Conservation (phyloP, 2,888 invertebrate genomes). For the Tenthredo livida region DNA sequence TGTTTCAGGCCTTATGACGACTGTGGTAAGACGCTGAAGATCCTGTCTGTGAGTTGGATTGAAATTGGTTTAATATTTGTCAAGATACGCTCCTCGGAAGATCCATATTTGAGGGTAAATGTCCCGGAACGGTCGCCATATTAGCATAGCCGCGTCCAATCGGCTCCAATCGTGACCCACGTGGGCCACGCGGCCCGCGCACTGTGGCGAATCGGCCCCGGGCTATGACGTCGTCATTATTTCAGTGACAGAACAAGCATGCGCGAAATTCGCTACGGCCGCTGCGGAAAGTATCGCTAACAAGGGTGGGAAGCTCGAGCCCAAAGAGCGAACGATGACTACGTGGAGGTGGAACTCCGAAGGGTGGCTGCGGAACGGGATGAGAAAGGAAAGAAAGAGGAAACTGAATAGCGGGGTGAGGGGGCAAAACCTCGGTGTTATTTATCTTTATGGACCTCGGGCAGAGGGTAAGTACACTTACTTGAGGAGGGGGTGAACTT, state of each 20-base stretch:
- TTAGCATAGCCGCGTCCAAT: conserved; percentile 78
- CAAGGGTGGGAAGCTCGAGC: conserved; percentile 73
- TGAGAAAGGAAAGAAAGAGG: neutral
- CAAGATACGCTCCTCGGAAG: conserved; percentile 42
- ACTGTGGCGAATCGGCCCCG: conserved; percentile 73
- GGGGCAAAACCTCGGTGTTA: conserved; percentile 68
- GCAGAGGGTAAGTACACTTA: conserved; percentile 78
- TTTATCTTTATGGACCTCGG: conserved; percentile 78
- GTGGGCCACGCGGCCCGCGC: conserved; percentile 68
- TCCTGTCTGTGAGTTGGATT: neutral
- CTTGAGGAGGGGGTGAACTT: conserved; percentile 66
- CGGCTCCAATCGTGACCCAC: conserved; percentile 77
- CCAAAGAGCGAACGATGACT: conserved; percentile 52
- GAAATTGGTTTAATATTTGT: conserved; percentile 44
- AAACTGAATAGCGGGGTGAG: conserved; percentile 44
- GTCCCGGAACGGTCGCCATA: conserved; percentile 77
- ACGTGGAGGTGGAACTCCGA: conserved; percentile 32
- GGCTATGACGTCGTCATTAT: conserved; percentile 77
- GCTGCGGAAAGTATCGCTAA: conserved; percentile 71
- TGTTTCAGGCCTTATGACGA: conserved; percentile 2
- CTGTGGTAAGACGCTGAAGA: neutral
- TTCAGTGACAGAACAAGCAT: conserved; percentile 76
- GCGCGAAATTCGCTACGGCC: conserved; percentile 74
- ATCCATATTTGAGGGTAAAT: conserved; percentile 68
- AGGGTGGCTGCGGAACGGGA: conserved; percentile 9